These are phyloP conservation scores for Puntigrus tetrazona DNA, from an alignment of 2,113 vertebrate genomes.

Conservation along the genomic window DNA sequence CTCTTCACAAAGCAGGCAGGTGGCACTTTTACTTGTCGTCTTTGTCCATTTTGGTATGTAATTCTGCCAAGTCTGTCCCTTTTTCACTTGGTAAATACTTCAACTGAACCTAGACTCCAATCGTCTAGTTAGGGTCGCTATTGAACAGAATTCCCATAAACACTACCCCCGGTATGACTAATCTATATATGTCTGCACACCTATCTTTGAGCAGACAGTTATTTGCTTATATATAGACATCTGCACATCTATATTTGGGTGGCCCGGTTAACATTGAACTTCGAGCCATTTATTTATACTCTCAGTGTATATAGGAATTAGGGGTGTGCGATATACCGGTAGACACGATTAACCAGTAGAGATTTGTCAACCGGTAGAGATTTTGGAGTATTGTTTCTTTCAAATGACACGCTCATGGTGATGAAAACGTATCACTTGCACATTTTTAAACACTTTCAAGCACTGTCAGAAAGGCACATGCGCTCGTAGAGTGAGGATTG, in stretches of 20 bases:
- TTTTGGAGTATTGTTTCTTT: too few species aligned
- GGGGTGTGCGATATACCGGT: too few species aligned
- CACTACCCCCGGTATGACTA: background rate
- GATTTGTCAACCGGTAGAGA: too few species aligned
- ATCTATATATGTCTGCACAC: background rate
- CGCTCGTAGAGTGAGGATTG: too few species aligned
- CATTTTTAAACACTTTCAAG: too few species aligned
- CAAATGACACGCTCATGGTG: too few species aligned
- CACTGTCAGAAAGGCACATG: too few species aligned
- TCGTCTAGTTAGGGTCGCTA: background rate
- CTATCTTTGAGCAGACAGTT: background rate
- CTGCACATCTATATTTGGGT: background rate
- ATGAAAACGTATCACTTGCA: too few species aligned
- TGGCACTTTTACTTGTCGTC: conserved; percentile 29
- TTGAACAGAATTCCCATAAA: conserved; percentile 4
- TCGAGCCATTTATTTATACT: background rate
- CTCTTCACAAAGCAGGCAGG: conserved; percentile 37
- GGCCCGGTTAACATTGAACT: background rate
- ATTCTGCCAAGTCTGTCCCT: conserved; percentile 4
- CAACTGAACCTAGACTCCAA: background rate
- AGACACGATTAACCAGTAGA: too few species aligned
- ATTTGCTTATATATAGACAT: background rate
- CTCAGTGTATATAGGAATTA: background rate
- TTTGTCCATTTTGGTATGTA: conserved; percentile 27
- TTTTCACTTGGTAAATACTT: conserved; percentile 16